These are phyloP conservation scores for Brachyptera risi DNA, from an alignment of 2,888 invertebrate species.

Conservation along the genomic window DNA sequence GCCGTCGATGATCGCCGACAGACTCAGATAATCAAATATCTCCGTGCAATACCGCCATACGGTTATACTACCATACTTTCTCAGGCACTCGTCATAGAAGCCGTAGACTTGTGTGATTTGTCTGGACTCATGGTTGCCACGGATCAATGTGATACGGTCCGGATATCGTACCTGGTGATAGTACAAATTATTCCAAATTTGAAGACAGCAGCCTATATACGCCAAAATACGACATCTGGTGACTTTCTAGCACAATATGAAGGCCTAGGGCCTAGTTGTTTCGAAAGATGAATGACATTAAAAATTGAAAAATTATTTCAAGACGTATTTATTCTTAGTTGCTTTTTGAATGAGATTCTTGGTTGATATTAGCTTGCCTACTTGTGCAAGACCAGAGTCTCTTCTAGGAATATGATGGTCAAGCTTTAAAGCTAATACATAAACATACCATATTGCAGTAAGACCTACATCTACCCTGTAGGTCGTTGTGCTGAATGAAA, in stretches of 20 bases:
- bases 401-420: too few species aligned
- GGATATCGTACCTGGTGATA: conserved; percentile 86
- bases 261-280: too few species aligned
- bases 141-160: conserved; percentile 94
- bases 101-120: conserved; percentile 99
- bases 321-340: too few species aligned
- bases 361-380: too few species aligned
- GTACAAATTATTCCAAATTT: not conserved
- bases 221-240: too few species aligned
- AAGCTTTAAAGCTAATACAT: not conserved
- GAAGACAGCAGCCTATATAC: too few species aligned
- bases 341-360: too few species aligned
- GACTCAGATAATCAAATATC: conserved; percentile 94
- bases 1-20: conserved; percentile 96
- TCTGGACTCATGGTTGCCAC: conserved; percentile 98
- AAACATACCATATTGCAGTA: not conserved
- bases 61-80: conserved; percentile 97
- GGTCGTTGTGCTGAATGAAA: not conserved
- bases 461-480: not conserved
- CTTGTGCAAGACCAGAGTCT: too few species aligned
- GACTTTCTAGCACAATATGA: too few species aligned
- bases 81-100: conserved; percentile 97
- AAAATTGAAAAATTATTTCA: too few species aligned
- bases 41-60: conserved; percentile 99
- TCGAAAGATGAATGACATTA: too few species aligned